Evolutionary conservation across 2,797 vertebrate species (phyloP).

Genomic region (Falco concolor): DNA sequence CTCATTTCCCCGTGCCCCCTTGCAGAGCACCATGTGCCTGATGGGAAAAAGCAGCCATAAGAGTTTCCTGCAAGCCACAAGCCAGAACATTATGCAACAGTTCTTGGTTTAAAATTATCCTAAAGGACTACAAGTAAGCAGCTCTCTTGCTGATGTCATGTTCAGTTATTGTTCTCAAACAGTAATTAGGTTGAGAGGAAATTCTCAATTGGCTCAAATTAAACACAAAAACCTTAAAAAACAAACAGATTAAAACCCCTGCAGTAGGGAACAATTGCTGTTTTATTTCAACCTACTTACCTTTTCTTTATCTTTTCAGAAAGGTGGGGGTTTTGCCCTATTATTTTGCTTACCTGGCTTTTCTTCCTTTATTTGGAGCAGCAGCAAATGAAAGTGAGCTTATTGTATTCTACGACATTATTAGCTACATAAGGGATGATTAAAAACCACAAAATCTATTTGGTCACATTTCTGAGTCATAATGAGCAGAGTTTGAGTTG

Average conservation of each 20-base stretch:
- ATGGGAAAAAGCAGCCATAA: not conserved
- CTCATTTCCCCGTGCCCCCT: not conserved
- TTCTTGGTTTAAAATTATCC: conserved; percentile 36
- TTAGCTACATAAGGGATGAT: not conserved
- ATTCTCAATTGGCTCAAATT: not conserved
- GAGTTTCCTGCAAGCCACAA: not conserved
- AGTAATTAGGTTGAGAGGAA: not conserved
- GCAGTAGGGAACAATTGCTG: not conserved
- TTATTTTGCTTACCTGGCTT: not conserved
- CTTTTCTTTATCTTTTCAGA: not conserved
- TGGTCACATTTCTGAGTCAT: not conserved
- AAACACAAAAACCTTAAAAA: not conserved
- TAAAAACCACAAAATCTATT: not conserved
- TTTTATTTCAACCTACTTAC: not conserved
- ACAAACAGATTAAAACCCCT: not conserved
- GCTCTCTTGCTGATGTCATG: not conserved
- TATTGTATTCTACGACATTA: not conserved
- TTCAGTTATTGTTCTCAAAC: conserved; percentile 33
- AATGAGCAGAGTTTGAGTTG: not conserved
- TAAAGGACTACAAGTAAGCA: not conserved
- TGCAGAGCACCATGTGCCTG: not conserved
- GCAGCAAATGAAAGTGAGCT: not conserved
- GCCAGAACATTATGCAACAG: not conserved
- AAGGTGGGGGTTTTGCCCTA: fast-evolving
- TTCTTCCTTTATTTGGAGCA: not conserved